Evolutionary conservation across 2,113 vertebrate species (phyloP).

Genomic region (Phalacrocorax pelagicus): DNA sequence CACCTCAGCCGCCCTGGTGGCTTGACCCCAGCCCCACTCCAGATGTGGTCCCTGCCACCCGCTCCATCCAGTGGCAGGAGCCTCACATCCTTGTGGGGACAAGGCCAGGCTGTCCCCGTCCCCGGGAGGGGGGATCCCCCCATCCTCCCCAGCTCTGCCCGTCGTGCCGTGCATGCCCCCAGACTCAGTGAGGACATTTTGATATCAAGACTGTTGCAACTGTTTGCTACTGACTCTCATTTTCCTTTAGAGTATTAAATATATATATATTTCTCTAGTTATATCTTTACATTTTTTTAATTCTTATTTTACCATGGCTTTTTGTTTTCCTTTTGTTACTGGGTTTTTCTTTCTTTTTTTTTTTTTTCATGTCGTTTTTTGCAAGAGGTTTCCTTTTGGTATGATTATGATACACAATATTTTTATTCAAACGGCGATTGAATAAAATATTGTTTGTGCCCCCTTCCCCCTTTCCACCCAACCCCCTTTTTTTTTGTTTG

Average conservation of each 20-base stretch:
- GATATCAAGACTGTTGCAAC: slow-evolving; percentile 73
- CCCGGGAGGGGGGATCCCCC: slow-evolving; percentile 27
- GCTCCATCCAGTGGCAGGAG: not conserved
- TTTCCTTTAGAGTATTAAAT: slow-evolving; percentile 68
- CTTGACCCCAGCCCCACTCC: not conserved
- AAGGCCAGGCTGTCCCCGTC: not conserved
- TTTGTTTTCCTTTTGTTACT: slow-evolving; percentile 54
- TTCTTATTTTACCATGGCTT: slow-evolving; percentile 63
- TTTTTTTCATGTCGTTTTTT: slow-evolving; percentile 79
- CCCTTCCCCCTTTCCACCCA: slow-evolving; percentile 88
- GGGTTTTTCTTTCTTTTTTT: slow-evolving; percentile 67
- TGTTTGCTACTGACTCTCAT: slow-evolving; percentile 74
- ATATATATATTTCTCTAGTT: slow-evolving; percentile 70
- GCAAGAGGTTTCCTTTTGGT: slow-evolving; percentile 84
- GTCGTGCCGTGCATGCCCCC: slow-evolving; percentile 64
- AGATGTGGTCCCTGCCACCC: not conserved
- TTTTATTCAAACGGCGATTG: slow-evolving; percentile 99
- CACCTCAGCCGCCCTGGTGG: not conserved
- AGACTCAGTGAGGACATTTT: slow-evolving; percentile 63
- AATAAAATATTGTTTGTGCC: slow-evolving; percentile 99
- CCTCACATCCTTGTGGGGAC: not conserved
- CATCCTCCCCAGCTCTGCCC: not conserved
- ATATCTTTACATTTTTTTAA: slow-evolving; percentile 44
- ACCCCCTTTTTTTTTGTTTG: slow-evolving; percentile 96
- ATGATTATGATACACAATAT: slow-evolving; percentile 98